Base-by-base conservation (phyloP, 2,113 vertebrate genomes). In the Macquaria ambigua region DNA sequence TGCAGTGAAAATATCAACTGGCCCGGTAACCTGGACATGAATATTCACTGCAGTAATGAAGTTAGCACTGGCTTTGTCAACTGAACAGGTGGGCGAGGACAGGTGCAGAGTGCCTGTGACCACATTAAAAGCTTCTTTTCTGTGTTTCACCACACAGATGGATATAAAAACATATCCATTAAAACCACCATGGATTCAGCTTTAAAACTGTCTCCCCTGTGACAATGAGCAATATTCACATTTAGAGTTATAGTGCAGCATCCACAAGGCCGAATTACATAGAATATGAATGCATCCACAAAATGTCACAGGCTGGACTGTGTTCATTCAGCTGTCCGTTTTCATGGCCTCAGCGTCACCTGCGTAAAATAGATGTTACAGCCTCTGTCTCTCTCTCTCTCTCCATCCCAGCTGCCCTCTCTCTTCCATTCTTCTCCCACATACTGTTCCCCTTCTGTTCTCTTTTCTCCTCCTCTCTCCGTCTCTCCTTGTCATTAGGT, bases 51-150 rank as follows among this genome's bases (percentile, higher is more conserved):
- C 75, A 6, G 16, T 75, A 53, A 75, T 83, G 31, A 75, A 75
- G 56, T 37, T 9, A 39, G 62, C 23, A 0, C 61, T 25, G 61
- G 62, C n/a, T 6, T 43, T 70, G 77, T 39, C 37, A 15, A 0
- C 8, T 21, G 64, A 74, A n/a, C 86, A 78, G 74, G 73, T 84
- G 77, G 73, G 18, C 3, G 55, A n/a, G 39, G 63, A 50, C 74
- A 74, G 48, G 71, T 68, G 53, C 46, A 7, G 1, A 14, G 41
- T 0, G 62, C 16, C 48, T 1, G 15, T 0, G 7, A n/a, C 37
- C 37, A 64, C 79, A 20, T 66, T 66, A 74, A 46, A 43, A 14
- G 7, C 70, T 48, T 1, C 0, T 15, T 8, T 64, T 15, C 58
- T 37, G 14, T n/a, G 43, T 70, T 63, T 39, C 15, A 28, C 20